Base-by-base conservation (phyloP, 2,113 vertebrate species). In the Tringa solitaria region DNA sequence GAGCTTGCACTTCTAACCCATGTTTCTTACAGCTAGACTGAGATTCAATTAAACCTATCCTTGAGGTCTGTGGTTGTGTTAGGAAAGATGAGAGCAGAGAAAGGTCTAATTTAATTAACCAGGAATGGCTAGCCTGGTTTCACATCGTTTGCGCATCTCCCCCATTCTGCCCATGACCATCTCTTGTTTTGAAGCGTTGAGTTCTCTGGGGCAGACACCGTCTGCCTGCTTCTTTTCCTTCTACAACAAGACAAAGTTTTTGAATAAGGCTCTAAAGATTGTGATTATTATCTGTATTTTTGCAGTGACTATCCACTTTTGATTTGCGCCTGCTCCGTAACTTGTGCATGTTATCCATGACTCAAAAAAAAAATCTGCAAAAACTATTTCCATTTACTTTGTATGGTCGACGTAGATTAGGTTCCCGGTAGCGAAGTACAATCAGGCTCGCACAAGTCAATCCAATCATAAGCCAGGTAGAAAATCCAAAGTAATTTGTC, bases 401-500 rank as follows among this genome's bases (percentile, higher is more conserved):
- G 80, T 98, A 98, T 14, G 97, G 97, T n/a, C 97, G 95, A 50
- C 85, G 77, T 22, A 98, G 95, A 53, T 97, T 89, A 88, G 98
- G 97, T n/a, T 98, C 97, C 48, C 92, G 95, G 76, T 95, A 97
- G 41, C 97, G 97, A 84, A 98, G 95, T 72, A 98, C 96, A 78
- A 98, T 96, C 82, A 98, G 84, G 65, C 97, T 98, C 24, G 82
- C 28, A 86, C 97, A 97, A 50, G 96, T 98, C 83, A 98, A 68
- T 69, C 96, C 97, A 96, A 83, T 87, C 87, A 97, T 95, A 77
- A 98, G 96, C 97, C 97, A 98, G 54, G 87, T 4, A 85, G 92
- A 94, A 96, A 97, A 98, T 76, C 97, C 97, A 86, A 98, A 97
- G 92, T 97, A 97, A 89, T 97, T 98, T 94, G 97, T 98, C 93